Evolutionary conservation across 2,888 invertebrate genomes (phyloP).

Genomic region (Petrolisthes manimaculis): DNA sequence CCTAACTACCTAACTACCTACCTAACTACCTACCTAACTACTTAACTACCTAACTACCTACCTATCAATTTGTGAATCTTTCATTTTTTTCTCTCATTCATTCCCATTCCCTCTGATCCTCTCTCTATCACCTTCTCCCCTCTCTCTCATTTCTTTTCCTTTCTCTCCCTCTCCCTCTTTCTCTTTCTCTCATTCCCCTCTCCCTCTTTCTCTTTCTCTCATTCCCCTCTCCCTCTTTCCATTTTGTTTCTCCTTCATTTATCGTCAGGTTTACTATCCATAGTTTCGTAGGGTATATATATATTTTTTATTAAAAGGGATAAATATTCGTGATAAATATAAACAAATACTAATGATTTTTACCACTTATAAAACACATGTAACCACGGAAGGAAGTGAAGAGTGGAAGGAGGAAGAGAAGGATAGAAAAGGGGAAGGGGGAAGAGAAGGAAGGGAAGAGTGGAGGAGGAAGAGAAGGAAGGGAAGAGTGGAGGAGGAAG

Average conservation of each 20-base stretch:
- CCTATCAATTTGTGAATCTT: neutral
- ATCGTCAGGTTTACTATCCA: too few relatives aligned
- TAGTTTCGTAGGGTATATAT: too few relatives aligned
- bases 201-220: neutral
- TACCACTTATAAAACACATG: neutral
- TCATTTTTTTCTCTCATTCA: neutral
- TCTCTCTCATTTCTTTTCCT: neutral
- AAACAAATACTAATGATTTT: neutral
- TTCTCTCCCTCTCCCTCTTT: neutral
- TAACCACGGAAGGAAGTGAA: neutral
- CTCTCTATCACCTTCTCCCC: neutral
- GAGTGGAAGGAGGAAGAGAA: neutral
- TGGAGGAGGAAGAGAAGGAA: neutral
- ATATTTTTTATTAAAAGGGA: too few relatives aligned
- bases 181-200: neutral
- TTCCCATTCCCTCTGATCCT: too few relatives aligned
- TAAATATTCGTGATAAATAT: too few relatives aligned
- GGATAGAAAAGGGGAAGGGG: conserved; percentile 6
- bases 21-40: too few relatives aligned
- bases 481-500: neutral
- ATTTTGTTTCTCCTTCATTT: too few relatives aligned
- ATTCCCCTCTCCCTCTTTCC: neutral
- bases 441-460: neutral
- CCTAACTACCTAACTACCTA: too few relatives aligned
- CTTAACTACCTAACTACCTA: too few relatives aligned